phyloP scores from a whole-genome alignment of 2,888 invertebrate genomes.

The Trisateles emortualis region DNA sequence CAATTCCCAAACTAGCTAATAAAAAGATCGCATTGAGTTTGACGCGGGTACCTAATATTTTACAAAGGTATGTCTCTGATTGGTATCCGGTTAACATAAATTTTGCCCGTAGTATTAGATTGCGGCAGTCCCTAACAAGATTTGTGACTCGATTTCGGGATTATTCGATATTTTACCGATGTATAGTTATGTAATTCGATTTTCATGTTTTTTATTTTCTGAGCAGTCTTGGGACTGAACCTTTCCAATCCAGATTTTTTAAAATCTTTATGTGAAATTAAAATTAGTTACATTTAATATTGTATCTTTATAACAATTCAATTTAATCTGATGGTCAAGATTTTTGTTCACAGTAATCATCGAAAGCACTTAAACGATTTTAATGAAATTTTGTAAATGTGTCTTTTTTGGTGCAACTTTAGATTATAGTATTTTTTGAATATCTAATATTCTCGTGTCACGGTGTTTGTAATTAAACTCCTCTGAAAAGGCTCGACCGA shows the following conservation, averaged over 20 bases:
- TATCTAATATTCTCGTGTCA: too few relatives aligned
- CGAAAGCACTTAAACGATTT: too few relatives aligned
- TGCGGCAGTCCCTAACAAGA: conserved; percentile 50
- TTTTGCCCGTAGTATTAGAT: conserved; percentile 46
- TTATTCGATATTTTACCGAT: conserved; percentile 42
- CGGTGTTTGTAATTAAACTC: too few relatives aligned
- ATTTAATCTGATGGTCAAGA: too few relatives aligned
- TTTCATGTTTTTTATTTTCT: conserved; percentile 21
- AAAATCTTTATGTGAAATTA: neutral
- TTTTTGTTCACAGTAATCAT: too few relatives aligned
- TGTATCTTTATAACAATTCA: too few relatives aligned
- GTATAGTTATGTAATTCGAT: conserved; percentile 42
- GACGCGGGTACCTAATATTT: conserved; percentile 56
- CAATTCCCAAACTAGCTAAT: conserved; percentile 49
- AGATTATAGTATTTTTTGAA: too few relatives aligned
- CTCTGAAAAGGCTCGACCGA: too few relatives aligned
- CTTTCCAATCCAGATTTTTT: neutral
- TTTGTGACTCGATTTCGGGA: conserved; percentile 49
- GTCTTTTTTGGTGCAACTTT: too few relatives aligned
- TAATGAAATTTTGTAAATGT: too few relatives aligned
- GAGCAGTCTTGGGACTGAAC: neutral
- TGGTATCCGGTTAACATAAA: conserved; percentile 59
- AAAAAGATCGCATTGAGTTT: conserved; percentile 47
- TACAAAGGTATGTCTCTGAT: conserved; percentile 54
- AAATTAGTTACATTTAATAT: too few relatives aligned